Base-by-base conservation (phyloP, 2,113 vertebrate genomes). In the Cavia porcellus region DNA sequence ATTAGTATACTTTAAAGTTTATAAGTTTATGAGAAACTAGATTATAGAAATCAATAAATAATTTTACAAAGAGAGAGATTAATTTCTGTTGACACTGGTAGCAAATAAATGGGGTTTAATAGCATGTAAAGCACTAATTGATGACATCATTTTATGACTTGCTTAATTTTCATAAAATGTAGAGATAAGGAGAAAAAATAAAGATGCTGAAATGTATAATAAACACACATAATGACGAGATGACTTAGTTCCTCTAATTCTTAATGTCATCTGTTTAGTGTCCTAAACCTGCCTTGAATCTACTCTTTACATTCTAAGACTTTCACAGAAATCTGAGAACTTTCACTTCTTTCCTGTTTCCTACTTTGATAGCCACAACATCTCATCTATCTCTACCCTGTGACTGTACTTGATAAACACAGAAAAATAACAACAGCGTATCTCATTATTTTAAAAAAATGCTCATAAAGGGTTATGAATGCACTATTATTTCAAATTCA, bases 101-200 rank as follows among this genome's bases (percentile, higher is more conserved):
- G 57, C 92, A 97, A 94, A 85, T 86, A 94, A 86, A 90, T 17
- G 84, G 59, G 15, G 59, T 7, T 81, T 11, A 47, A 81, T 77
- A 97, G 50, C 94, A 96, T 83, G 64, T 3, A 96, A 57, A 84
- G 7, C 38, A 88, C 45, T 81, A 89, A 95, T 81, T 19, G 45
- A 90, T 92, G 7, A 91, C 12, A 91, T 75, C 28, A 64, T 97
- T 98, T 97, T 97, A 95, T 81, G 92, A 88, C 83, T 89, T 95
- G 52, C 19, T 96, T 75, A 84, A 22, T 92, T 93, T 92, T 64
- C 50, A 97, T 32, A 38, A 87, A 11, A 82, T 32, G 38, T 13
- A 96, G 83, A 80, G 81, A 94, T 47, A 96, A 50, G 1, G 24
- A 95, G 94, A 72, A 97, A 95, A 74, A 94, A 84, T 75, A 70